Evolutionary conservation across 2,888 invertebrate genomes (phyloP), one percentile per base, ranked within the genome.

Genomic region (Rutpela maculata): DNA sequence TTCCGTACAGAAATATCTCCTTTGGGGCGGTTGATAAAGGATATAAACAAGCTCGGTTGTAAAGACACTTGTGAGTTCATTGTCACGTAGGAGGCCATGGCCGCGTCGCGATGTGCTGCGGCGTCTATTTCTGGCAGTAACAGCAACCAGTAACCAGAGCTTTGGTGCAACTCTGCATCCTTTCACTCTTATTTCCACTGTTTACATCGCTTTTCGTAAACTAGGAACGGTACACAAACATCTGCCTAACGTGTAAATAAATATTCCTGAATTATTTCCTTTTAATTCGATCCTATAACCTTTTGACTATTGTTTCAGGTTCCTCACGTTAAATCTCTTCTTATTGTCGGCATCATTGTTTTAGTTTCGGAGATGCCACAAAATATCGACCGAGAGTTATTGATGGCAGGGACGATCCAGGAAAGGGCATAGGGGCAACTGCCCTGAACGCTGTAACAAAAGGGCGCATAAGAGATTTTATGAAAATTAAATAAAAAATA

Each of bases 61-160:
- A 72, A 76, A 80, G 82, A 84, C 83, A 83, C 84, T 83, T 84
- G 80, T 65, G 82, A 77, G 84, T 84, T 84, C 84, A 84, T 83
- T 84, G 83, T 83, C 83, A 81, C 78, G 59, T 63, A 72, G 63
- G 72, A 72, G 72, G 72, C 72, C 72, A 72, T 12, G 72, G 72
- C 62, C 72, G 72, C 72, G 55, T 72, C 72, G 72, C 72, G 72
- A 63, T 55, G 72, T 35, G 31, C 31, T 55, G 72, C 72, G 35
- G 22, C 62, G 72, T 50, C 63, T 72, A 72, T 72, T 72, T 72
- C 55, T 72, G 63, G 72, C 72, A 38, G 72, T 7, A 55, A 26
- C 60, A 22, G 70, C 72, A 62, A 72, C 72, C 72, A 55, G 50
- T 55, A 31, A 19, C 50, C 72, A 50, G 60, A 18, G 70, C 57